These are phyloP conservation scores for Drosophila watanabei DNA, from an alignment of 1,140 invertebrate species.

Conservation along the genomic window DNA sequence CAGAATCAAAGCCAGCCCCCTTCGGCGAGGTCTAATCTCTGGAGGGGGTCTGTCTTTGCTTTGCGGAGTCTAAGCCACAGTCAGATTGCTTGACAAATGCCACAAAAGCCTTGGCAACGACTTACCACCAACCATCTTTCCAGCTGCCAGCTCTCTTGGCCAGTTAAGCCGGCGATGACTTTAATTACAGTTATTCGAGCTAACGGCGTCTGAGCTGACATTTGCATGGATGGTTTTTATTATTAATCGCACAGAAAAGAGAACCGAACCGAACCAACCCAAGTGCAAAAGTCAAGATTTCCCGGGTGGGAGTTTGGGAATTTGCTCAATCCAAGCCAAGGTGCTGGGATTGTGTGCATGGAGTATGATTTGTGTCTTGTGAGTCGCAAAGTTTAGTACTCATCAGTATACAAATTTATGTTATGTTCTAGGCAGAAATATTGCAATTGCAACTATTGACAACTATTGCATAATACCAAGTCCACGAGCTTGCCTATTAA, in stretches of 20 bases:
- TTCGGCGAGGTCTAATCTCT: slow-evolving; percentile 30
- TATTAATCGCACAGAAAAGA: slow-evolving; percentile 9
- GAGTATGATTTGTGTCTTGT: slow-evolving; percentile 13
- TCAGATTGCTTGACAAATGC: slow-evolving; percentile 59
- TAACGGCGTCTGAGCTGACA: slow-evolving; percentile 63
- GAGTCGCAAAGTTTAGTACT: slow-evolving; percentile 18
- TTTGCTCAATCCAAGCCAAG: slow-evolving; percentile 6
- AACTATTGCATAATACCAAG: slow-evolving; percentile 11
- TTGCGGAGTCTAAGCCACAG: slow-evolving; percentile 3
- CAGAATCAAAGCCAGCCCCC: slow-evolving; percentile 58
- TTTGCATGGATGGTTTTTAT: slow-evolving; percentile 59
- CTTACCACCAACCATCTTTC: slow-evolving; percentile 42
- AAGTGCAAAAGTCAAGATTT: slow-evolving; percentile 51
- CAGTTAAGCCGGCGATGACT: slow-evolving; percentile 36
- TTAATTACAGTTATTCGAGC: slow-evolving; percentile 78
- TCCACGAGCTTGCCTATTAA: slow-evolving; percentile 4
- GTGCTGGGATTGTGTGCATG: neutral
- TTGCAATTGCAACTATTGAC: slow-evolving; percentile 7
- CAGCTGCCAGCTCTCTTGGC: slow-evolving; percentile 30
- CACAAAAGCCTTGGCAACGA: slow-evolving; percentile 66
- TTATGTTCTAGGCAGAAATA: slow-evolving; percentile 7
- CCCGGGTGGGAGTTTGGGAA: slow-evolving; percentile 33
- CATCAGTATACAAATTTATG: slow-evolving; percentile 29
- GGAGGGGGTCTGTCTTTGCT: slow-evolving; percentile 11
- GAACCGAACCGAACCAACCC: slow-evolving; percentile 6